Evolutionary conservation across 2,113 vertebrate genomes (phyloP).

Genomic region (Leptocoma aspasia): DNA sequence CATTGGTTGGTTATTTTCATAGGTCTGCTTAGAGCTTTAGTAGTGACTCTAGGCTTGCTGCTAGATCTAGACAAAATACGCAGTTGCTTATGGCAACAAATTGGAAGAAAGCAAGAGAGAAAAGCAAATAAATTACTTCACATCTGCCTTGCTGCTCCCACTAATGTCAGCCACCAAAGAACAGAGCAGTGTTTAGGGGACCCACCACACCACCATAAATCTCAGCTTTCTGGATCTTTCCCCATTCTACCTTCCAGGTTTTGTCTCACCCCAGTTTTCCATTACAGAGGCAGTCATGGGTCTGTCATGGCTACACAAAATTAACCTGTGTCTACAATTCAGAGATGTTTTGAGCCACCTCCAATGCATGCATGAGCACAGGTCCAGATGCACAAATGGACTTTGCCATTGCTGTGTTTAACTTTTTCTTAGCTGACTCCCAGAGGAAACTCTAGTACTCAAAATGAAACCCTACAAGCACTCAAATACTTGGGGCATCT

Average conservation of each 20-base stretch:
- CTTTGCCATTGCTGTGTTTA: background rate
- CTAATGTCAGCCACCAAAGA: background rate
- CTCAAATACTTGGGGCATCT: background rate
- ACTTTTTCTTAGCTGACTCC: background rate
- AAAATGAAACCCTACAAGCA: background rate
- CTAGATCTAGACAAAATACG: background rate
- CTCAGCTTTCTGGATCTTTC: background rate
- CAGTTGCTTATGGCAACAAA: slow-evolving; percentile 11
- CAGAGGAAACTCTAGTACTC: background rate
- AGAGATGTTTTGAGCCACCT: background rate
- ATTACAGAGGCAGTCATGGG: background rate
- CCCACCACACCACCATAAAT: background rate
- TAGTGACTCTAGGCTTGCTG: background rate
- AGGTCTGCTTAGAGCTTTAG: background rate
- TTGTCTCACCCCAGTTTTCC: background rate
- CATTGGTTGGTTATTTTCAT: background rate
- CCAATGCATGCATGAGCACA: background rate
- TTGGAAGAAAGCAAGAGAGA: background rate
- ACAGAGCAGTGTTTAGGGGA: background rate
- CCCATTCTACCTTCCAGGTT: background rate
- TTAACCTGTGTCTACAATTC: background rate
- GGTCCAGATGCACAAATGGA: background rate
- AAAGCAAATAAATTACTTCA: background rate
- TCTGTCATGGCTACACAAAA: background rate
- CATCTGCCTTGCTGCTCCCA: background rate